Evolutionary conservation across 35 echinoderm and acorn worm genomes (phyloP).

Genomic region (Anneissia japonica): DNA sequence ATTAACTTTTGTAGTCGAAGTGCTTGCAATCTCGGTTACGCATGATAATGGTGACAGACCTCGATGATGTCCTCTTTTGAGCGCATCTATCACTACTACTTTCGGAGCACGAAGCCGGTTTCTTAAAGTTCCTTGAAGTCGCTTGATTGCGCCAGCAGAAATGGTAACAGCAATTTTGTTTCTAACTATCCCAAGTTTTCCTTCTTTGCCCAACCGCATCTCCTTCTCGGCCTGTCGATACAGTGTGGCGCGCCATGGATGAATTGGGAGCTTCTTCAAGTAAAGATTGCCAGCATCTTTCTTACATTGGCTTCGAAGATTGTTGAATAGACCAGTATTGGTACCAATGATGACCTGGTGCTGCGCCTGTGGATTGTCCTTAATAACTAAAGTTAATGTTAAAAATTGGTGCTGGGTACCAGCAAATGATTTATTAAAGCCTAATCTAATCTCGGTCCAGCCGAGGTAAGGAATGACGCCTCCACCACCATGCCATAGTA

Average conservation of each 20-base stretch:
- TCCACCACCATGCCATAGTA: background rate
- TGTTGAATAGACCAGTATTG: conserved; percentile 2
- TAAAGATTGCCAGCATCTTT: background rate
- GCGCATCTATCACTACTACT: too few species aligned
- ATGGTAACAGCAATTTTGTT: background rate
- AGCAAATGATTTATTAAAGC: background rate
- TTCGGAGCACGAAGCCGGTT: too few species aligned
- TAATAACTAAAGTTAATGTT: background rate
- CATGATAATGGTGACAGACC: too few species aligned
- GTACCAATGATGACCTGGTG: conserved; percentile 8
- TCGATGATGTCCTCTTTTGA: too few species aligned
- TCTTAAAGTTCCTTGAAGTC: too few species aligned
- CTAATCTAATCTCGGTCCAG: background rate
- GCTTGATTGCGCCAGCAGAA: background rate
- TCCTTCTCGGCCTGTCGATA: background rate
- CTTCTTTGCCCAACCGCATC: too few species aligned
- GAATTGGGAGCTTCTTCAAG: background rate
- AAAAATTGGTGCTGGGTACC: background rate
- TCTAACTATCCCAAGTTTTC: background rate
- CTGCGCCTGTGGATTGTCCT: background rate
- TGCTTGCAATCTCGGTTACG: too few species aligned
- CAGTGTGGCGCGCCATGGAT: background rate
- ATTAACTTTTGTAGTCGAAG: too few species aligned
- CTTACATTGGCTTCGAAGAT: background rate
- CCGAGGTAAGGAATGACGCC: background rate